Base-by-base conservation (phyloP, 2,113 vertebrate species). In the Oceanodroma tethys region DNA sequence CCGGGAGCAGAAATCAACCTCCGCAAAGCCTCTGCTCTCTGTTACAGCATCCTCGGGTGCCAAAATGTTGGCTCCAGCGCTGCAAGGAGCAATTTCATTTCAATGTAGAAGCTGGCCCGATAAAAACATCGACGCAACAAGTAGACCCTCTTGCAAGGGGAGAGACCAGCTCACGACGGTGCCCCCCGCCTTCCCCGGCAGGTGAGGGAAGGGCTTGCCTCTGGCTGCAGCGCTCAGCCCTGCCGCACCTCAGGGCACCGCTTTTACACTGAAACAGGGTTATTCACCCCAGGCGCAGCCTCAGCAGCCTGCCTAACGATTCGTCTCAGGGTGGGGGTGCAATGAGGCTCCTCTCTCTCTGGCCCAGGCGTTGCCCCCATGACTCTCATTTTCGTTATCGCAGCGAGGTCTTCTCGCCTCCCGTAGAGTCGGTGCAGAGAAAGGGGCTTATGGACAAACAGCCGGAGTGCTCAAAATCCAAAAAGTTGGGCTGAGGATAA, bases 91-190 rank as follows among this genome's bases (percentile, higher is more conserved):
- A 30, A 15, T 36, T 67, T 58, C 48, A 40, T 58, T 63, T 74
- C 52, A 30, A 30, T 25, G 40, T 42, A 72, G 34, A 71, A 58
- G 10, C 36, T 20, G 14, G 48, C 27, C 48, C 10, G 32, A 56
- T 34, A 56, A 56, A 43, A 75, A 70, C 48, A 29, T 43, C 2
- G 4, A 21, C 0, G 4, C 36, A 53, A 55, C 1, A 6, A 32
- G 48, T 23, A 11, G 7, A 66, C 16, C 34, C 19, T 55, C 48
- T 32, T 1, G 6, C 20, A 21, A 9, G 0, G 1, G 30, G 30
- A 56, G 15, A 55, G 42, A 36, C 36, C 5, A 5, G 40, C 45
- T 59, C 34, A 36, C 1, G 7, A 16, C 1, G 5, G 4, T 7
- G 21, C 29, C 52, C 36, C 34, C 26, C 8, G 3, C 16, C 36